Evolutionary conservation across 2,113 vertebrate species (phyloP).

Genomic region (Lonchura striata): DNA sequence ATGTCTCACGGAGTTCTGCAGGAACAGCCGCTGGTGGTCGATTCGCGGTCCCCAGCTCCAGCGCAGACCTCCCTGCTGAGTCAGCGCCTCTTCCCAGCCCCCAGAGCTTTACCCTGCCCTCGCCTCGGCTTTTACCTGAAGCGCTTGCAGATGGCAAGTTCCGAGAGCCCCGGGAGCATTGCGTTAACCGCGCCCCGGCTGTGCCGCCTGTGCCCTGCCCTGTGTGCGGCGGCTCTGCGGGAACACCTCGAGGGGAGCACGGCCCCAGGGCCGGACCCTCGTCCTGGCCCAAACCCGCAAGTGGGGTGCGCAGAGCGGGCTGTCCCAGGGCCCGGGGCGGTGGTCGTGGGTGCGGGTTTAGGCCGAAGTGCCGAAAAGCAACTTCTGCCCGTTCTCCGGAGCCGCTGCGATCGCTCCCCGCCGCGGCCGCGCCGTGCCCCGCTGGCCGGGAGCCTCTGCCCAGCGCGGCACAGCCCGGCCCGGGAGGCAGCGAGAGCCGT

Average conservation of each 20-base stretch:
- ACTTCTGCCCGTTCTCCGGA: background rate
- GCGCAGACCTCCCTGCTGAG: background rate
- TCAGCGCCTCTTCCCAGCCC: background rate
- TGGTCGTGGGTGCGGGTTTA: background rate
- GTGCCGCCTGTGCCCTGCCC: rapidly evolving
- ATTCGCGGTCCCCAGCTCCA: background rate
- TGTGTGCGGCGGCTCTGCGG: background rate
- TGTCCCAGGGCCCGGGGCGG: rapidly evolving
- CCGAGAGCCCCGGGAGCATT: background rate
- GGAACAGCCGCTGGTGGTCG: background rate
- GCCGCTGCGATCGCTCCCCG: background rate
- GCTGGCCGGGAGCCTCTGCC: background rate
- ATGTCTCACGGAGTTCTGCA: background rate
- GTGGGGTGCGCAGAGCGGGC: background rate
- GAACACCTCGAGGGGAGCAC: rapidly evolving
- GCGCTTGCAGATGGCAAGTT: background rate
- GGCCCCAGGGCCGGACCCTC: background rate
- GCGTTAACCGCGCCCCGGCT: background rate
- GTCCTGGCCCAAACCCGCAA: background rate
- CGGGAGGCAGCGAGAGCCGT: background rate
- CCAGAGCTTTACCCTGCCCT: background rate
- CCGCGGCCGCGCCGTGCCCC: background rate
- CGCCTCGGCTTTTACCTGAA: background rate
- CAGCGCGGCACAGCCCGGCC: background rate
- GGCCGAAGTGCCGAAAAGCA: background rate